Conservation (phyloP, 2,113 vertebrate species). For the Lamprologus ornatipinnis region DNA sequence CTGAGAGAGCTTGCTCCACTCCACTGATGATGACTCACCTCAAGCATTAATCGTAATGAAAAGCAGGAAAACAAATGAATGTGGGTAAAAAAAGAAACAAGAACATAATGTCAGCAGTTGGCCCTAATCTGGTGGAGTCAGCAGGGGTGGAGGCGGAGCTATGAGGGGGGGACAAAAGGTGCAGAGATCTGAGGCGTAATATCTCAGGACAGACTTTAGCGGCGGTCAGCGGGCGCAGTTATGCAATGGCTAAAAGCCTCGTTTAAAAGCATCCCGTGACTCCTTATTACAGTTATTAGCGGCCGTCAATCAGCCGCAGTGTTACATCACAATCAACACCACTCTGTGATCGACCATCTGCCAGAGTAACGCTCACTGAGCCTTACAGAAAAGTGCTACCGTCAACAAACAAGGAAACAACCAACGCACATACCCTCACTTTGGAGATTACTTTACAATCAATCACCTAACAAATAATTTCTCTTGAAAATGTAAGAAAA, state of each 20-base stretch:
- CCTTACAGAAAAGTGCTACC: neutral
- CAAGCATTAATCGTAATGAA: slow-evolving; percentile 1
- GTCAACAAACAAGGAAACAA: neutral
- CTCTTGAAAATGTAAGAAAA: neutral
- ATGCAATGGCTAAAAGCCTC: neutral
- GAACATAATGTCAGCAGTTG: neutral
- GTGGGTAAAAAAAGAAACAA: neutral
- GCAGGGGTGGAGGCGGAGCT: neutral
- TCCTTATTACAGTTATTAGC: neutral
- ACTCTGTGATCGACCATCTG: neutral
- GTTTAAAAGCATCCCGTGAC: neutral
- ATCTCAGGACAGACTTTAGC: neutral
- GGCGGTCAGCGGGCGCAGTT: neutral
- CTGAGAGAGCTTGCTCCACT: neutral
- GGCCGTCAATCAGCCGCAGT: neutral
- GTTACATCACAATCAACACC: neutral
- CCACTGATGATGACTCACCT: neutral
- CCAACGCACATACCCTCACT: neutral
- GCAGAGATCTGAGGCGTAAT: neutral
- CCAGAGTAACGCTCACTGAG: neutral
- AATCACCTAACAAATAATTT: neutral
- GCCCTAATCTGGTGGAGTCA: slow-evolving; percentile 2
- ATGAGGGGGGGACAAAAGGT: slow-evolving; percentile 13
- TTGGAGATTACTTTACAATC: neutral
- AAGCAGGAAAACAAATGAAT: neutral